These are phyloP conservation scores for Trididemnum miniatum DNA, from an alignment of 23 tunicate species.

Conservation along the genomic window DNA sequence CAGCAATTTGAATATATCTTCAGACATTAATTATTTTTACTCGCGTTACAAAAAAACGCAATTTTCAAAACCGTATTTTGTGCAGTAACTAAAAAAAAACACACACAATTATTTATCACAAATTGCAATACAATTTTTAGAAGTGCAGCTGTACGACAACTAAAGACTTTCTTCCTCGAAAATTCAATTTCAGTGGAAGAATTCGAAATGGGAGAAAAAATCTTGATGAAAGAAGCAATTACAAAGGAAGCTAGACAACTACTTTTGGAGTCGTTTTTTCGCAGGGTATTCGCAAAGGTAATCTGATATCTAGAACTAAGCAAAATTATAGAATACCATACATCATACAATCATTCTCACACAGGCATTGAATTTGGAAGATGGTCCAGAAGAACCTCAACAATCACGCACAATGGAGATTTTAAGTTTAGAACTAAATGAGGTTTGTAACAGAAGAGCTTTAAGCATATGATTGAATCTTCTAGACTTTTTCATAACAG, in stretches of 20 bases:
- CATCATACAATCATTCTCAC: too few relatives aligned
- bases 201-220: constrained; percentile 72
- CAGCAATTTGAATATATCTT: too few relatives aligned
- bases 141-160: constrained; percentile 11
- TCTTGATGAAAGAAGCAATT: constrained; percentile 55
- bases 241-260: constrained; percentile 79
- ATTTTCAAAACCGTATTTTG: too few relatives aligned
- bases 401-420: constrained; percentile 43
- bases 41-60: too few relatives aligned
- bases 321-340: too few relatives aligned
- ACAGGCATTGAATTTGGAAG: constrained; percentile 41
- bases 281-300: constrained; percentile 72
- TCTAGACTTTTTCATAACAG: too few relatives aligned
- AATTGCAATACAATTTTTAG: too few relatives aligned
- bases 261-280: constrained; percentile 66
- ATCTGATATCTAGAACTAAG: background rate
- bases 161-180: constrained; percentile 44
- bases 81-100: too few relatives aligned
- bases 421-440: constrained; percentile 53
- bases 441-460: constrained; percentile 15
- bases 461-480: too few relatives aligned
- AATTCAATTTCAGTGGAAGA: constrained; percentile 35
- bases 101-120: too few relatives aligned
- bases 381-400: background rate
- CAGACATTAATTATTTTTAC: too few relatives aligned